Evolutionary conservation across 2,113 vertebrate genomes (phyloP).

Genomic region (Cyrtonyx montezumae): DNA sequence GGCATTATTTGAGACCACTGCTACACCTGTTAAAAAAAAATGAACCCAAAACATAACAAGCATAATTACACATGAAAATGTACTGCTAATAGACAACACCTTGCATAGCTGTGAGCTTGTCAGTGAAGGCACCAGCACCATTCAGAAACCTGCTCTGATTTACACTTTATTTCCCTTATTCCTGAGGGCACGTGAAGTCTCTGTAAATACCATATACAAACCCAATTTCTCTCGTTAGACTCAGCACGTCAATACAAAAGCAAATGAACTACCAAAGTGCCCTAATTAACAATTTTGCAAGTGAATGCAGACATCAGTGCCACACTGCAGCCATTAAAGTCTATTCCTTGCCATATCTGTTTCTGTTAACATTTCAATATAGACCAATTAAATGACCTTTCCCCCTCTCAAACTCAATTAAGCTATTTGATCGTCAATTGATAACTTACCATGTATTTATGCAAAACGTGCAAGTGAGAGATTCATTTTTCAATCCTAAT

Average conservation of each 20-base stretch:
- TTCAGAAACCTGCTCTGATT: constrained; percentile 6
- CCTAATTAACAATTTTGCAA: constrained; percentile 94
- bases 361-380: constrained; percentile 97
- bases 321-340: constrained; percentile 89
- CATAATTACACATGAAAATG: not conserved
- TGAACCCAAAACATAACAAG: not conserved
- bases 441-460: constrained; percentile 84
- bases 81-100: not conserved
- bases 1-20: not conserved
- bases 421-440: constrained; percentile 85
- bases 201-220: constrained; percentile 72
- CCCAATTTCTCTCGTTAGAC: constrained; percentile 85
- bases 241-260: constrained; percentile 90
- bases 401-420: constrained; percentile 88
- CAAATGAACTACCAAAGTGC: constrained; percentile 90
- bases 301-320: constrained; percentile 92
- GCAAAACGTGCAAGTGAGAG: constrained; percentile 74
- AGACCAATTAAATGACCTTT: constrained; percentile 92
- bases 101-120: not conserved
- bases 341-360: constrained; percentile 88
- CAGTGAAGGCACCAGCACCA: constrained; percentile 3
- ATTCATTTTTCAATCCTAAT: constrained; percentile 75
- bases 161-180: constrained; percentile 37
- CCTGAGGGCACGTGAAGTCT: constrained; percentile 14
- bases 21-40: not conserved